These are phyloP conservation scores for Unio pictorum DNA, from an alignment of 2,888 invertebrate species.

Conservation along the genomic window DNA sequence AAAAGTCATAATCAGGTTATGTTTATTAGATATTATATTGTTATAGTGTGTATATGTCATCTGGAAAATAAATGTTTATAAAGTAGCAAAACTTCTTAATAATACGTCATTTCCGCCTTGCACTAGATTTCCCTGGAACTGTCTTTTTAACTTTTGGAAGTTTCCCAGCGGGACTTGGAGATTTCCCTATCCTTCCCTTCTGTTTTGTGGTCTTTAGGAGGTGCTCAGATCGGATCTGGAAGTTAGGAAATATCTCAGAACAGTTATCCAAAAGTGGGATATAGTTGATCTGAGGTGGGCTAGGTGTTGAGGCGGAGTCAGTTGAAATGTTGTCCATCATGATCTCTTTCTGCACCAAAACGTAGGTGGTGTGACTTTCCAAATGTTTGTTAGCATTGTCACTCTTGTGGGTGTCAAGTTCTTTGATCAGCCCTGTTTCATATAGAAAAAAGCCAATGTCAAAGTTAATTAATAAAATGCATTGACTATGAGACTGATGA, in stretches of 20 bases:
- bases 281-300: constrained; percentile 54
- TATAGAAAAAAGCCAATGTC: constrained; percentile 4
- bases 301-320: constrained; percentile 34
- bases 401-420: constrained; percentile 65
- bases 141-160: constrained; percentile 26
- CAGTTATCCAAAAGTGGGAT: constrained; percentile 64
- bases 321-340: constrained; percentile 26
- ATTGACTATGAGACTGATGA: no score
- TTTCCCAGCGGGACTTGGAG: constrained; percentile 65
- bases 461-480: constrained; percentile 2
- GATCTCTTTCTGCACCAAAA: constrained; percentile 66
- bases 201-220: constrained; percentile 45
- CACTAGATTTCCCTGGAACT: constrained; percentile 15
- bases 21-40: no score
- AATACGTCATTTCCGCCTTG: constrained; percentile 17
- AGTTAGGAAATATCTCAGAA: constrained; percentile 65
- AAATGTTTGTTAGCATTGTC: constrained; percentile 68
- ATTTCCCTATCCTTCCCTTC: constrained; percentile 53
- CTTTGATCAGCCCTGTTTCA: constrained; percentile 64
- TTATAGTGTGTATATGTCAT: no score
- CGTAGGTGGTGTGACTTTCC: constrained; percentile 66
- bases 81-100: no score
- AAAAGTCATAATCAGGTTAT: no score
- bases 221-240: constrained; percentile 58
- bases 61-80: no score